Evolutionary conservation across 64 coral and sea anemone species (phyloP).

Genomic region (Anthopleura sola): DNA sequence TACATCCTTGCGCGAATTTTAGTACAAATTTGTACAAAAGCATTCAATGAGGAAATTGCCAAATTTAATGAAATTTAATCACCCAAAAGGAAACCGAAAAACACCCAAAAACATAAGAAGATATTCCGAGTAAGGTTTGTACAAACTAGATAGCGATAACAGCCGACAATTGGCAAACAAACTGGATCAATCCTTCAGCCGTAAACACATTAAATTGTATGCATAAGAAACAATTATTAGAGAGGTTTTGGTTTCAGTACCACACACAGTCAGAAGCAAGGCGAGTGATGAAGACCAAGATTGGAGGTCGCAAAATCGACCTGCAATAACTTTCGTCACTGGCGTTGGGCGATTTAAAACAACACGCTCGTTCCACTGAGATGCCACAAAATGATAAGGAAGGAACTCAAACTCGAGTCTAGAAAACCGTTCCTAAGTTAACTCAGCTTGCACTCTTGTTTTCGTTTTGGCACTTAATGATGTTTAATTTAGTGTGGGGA

Average conservation of each 20-base stretch:
- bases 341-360: neutral
- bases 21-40: neutral
- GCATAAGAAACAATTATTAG: neutral
- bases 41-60: neutral
- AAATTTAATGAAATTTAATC: neutral
- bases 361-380: neutral
- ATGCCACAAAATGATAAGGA: neutral
- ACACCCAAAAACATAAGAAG: no score
- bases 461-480: neutral
- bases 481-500: neutral
- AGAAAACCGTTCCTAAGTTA: neutral
- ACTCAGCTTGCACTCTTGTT: neutral
- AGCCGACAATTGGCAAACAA: constrained; percentile 10
- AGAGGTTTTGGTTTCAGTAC: neutral
- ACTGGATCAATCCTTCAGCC: neutral
- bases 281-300: neutral
- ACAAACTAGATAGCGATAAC: constrained; percentile 20
- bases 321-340: constrained; percentile 1
- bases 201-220: constrained; percentile 2
- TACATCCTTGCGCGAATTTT: neutral
- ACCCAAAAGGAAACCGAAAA: neutral
- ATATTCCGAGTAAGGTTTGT: neutral
- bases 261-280: neutral
- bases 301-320: neutral
- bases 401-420: no score